Conservation (phyloP, 2,888 invertebrate species). For the Pardosa pseudoannulata region DNA sequence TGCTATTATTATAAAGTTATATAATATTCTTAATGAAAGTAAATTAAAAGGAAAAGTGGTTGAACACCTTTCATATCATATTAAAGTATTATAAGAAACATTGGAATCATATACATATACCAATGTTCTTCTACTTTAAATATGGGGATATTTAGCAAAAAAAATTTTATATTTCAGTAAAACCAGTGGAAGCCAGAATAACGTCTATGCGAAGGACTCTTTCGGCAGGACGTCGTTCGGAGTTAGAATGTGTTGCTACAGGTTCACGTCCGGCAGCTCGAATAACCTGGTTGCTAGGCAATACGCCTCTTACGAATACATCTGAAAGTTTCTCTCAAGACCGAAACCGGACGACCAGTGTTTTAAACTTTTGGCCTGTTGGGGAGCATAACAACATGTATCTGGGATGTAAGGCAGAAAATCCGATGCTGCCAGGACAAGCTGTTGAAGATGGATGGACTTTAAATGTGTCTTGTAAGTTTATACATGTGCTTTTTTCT, state of each 20-base stretch:
- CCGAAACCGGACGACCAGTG: conserved; percentile 74
- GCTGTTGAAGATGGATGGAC: conserved; percentile 71
- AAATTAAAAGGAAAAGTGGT: no score
- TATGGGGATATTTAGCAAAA: no score
- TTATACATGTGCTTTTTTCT: not conserved
- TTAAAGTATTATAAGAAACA: no score
- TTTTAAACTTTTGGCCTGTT: conserved; percentile 68
- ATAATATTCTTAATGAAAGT: no score
- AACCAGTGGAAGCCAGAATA: conserved; percentile 71
- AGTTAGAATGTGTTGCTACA: conserved; percentile 68
- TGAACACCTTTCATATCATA: no score
- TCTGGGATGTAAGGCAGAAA: conserved; percentile 70
- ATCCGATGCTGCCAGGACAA: conserved; percentile 59
- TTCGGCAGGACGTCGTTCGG: conserved; percentile 63
- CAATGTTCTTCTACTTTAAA: no score
- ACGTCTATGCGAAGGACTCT: conserved; percentile 48
- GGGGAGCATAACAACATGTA: conserved; percentile 67
- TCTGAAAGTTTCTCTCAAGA: conserved; percentile 65
- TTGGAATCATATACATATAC: no score
- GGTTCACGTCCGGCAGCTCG: conserved; percentile 73
- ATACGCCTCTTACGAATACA: conserved; percentile 43
- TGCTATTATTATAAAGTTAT: no score
- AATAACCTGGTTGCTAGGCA: conserved; percentile 73
- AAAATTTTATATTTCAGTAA: conserved; percentile 37
- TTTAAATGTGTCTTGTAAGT: conserved; percentile 71